Conservation (phyloP, 2,888 invertebrate genomes). For the Stegana nigrithorax region DNA sequence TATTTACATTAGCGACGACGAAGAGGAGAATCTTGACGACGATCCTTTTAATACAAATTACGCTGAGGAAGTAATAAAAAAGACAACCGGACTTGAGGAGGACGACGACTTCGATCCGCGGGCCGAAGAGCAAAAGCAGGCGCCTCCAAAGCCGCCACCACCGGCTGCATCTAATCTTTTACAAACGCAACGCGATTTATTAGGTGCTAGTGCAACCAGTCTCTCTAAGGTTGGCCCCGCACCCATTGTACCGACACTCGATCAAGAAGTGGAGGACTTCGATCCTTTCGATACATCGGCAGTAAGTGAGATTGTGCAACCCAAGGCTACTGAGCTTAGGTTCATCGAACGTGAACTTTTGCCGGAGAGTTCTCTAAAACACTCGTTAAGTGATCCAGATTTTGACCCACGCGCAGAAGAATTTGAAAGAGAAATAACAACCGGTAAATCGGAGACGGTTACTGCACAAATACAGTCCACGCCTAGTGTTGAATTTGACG, state of each 20-base stretch:
- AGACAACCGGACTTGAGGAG: slow-evolving; percentile 64
- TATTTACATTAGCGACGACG: slow-evolving; percentile 68
- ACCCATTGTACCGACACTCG: slow-evolving; percentile 75
- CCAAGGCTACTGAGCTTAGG: slow-evolving; percentile 83
- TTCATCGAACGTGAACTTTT: slow-evolving; percentile 83
- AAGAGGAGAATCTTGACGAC: slow-evolving; percentile 72
- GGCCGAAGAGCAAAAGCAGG: slow-evolving; percentile 71
- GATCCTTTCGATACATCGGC: slow-evolving; percentile 91
- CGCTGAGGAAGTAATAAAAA: slow-evolving; percentile 78
- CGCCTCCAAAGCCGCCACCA: slow-evolving; percentile 38
- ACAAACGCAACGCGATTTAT: slow-evolving; percentile 72
- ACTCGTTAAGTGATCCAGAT: slow-evolving; percentile 79
- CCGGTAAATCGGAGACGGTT: slow-evolving; percentile 4
- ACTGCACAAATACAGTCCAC: slow-evolving; percentile 10
- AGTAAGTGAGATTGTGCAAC: slow-evolving; percentile 77
- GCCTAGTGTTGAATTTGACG: slow-evolving; percentile 47
- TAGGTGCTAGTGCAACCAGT: slow-evolving; percentile 83
- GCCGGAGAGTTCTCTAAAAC: slow-evolving; percentile 70
- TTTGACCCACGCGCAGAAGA: slow-evolving; percentile 83
- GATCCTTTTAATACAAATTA: slow-evolving; percentile 89
- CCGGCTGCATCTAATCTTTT: slow-evolving; percentile 37
- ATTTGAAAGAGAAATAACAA: slow-evolving; percentile 32
- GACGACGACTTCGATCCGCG: slow-evolving; percentile 74
- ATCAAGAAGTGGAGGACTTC: slow-evolving; percentile 70
- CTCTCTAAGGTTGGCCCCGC: slow-evolving; percentile 76